These are phyloP conservation scores for Leptodactylus fuscus DNA, from an alignment of 2,113 vertebrate species.

Conservation along the genomic window DNA sequence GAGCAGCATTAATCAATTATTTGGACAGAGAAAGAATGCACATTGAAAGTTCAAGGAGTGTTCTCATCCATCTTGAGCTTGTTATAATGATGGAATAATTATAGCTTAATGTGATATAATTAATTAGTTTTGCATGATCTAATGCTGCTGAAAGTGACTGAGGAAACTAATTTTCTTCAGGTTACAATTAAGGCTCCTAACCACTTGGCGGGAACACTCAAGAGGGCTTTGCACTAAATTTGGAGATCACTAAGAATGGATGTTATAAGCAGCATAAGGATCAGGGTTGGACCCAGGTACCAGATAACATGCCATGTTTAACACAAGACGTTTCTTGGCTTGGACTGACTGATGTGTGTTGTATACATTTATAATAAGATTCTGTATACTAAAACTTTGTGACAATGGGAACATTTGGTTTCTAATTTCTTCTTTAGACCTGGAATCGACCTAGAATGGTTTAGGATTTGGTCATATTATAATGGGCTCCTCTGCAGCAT, in stretches of 20 bases:
- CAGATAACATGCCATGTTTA: not conserved
- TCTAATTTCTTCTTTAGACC: no score
- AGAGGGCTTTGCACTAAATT: not conserved
- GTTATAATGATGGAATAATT: slow-evolving; percentile 13
- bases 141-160: not conserved
- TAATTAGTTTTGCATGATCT: not conserved
- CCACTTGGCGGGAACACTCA: not conserved
- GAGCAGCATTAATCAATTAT: slow-evolving; percentile 2
- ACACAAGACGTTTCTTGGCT: no score
- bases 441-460: no score
- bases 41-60: not conserved
- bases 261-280: not conserved
- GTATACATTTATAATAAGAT: no score
- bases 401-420: no score
- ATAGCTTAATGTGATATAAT: slow-evolving; percentile 23
- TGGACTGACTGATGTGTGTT: no score
- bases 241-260: not conserved
- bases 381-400: no score
- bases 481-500: no score
- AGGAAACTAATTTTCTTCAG: not conserved
- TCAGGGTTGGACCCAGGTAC: not conserved
- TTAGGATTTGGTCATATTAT: no score
- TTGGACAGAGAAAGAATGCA: not conserved
- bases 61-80: slow-evolving; percentile 16
- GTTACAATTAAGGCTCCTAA: not conserved